Evolutionary conservation across 1,140 invertebrate genomes (phyloP), one percentile per base, ranked within the genome.

Genomic region (Tenebrio molitor): DNA sequence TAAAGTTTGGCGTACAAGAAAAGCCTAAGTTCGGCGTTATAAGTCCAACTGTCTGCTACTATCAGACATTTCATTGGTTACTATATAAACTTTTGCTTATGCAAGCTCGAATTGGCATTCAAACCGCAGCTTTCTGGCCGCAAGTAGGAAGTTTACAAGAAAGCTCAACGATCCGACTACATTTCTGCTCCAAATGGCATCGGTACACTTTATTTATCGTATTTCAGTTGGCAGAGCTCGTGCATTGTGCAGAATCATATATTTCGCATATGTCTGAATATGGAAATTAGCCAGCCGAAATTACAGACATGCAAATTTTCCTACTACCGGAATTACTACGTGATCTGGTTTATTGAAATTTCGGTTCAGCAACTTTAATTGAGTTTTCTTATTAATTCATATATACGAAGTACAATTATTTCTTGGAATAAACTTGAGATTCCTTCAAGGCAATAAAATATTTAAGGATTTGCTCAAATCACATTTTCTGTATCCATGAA

Each of bases 201-300:
- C 29, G 29, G 29, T 33, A 33, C 29, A 33, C 10, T 4, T 33
- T 33, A 33, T 33, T 33, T 33, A 33, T 33, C 29, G 29, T 10
- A 33, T 33, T 33, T 33, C 29, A 33, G 4, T 33, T 33, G 29
- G 29, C 29, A 33, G 29, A 4, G 10, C 10, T 33, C 10, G 29
- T 33, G 29, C 29, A 33, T 33, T 10, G 10, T 33, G 12, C 12
- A 12, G 12, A 39, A 12, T 39, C 5, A 39, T 39, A 33, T 33
- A 39, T 12, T 29, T 39, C 36, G n/a, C 36, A 39, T 39, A 39
- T 39, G 12, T 39, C 36, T 8, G n/a, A 39, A 39, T 39, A 39
- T 39, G 36, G 5, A 39, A 12, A 39, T 39, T 5, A 39, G 8
- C 25, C 25, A 4, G 25, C 25, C 8, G 25, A 29, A 29, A 29